Evolutionary conservation across 2,888 invertebrate genomes (phyloP).

Genomic region (Cetonia aurata): DNA sequence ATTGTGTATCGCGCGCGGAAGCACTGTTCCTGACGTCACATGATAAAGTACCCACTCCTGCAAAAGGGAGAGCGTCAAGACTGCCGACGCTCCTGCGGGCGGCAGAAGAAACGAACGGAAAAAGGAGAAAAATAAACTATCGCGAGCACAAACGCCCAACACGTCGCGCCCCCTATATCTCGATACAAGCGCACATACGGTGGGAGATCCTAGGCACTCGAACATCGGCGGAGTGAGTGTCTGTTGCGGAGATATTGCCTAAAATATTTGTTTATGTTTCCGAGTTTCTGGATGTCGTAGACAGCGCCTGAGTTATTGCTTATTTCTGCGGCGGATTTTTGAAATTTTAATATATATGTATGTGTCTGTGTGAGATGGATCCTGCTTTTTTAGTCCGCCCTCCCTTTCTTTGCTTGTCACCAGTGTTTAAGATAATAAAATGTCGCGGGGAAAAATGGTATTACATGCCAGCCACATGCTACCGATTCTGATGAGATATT

Average conservation of each 20-base stretch:
- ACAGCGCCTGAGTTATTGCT: slow-evolving; percentile 34
- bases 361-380: not conserved
- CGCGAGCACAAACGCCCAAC: not conserved
- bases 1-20: slow-evolving; percentile 45
- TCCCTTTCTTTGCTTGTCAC: slow-evolving; percentile 3
- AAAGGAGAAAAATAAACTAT: slow-evolving; percentile 15
- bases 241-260: slow-evolving; percentile 39
- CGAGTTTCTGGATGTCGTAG: slow-evolving; percentile 33
- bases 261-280: slow-evolving; percentile 39
- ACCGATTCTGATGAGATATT: not conserved
- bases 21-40: slow-evolving; percentile 49
- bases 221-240: slow-evolving; percentile 20
- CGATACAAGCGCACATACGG: not conserved
- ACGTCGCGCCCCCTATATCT: too few species aligned
- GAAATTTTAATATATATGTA: slow-evolving; percentile 34
- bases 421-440: slow-evolving; percentile 33
- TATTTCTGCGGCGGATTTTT: slow-evolving; percentile 40
- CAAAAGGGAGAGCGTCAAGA: not conserved
- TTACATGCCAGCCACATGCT: slow-evolving; percentile 1
- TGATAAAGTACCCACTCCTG: slow-evolving; percentile 44
- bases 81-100: too few species aligned
- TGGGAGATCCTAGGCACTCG: not conserved
- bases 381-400: not conserved
- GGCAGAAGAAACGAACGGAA: not conserved
- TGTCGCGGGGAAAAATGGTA: slow-evolving; percentile 8